Base-by-base conservation (phyloP, 1,140 invertebrate species). In the Pristionchus pacificus region DNA sequence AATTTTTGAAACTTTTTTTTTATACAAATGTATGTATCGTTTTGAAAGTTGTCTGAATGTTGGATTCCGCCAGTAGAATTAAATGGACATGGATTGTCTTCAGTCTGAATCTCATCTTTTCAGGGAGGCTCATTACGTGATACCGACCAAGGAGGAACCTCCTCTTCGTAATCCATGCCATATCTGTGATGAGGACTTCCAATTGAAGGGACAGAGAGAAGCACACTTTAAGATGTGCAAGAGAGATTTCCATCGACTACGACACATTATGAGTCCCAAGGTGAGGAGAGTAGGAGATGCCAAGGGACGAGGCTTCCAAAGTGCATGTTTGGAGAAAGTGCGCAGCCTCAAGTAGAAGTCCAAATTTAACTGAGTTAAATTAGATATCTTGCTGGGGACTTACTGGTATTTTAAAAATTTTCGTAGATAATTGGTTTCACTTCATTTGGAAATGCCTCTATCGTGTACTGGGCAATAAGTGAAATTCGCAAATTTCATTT, bases 101-200 rank as follows among this genome's bases (percentile, higher is more conserved):
- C n/a, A 38, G 14, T 77, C 55, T 68, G 32, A 49, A 6, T 29
- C 14, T 74, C 30, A 25, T 27, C n/a, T 25, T 68, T 80, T 65
- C 59, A 81, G 79, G 15, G 77, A 82, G 33, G 72, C 59, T 28
- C 80, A 82, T 67, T 61, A 65, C 28, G 60, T 83, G 1, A 62
- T 77, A 3, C 78, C 80, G n/a, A 60, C 70, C 19, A 24, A 38
- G 15, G 82, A 84, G 33, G 77, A 82, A 31, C 60, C 67, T 19
- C 69, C 68, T 31, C 59, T 70, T 15, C 75, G 79, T 67, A 69
- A 75, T 70, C 75, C 74, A 25, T 82, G 80, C 59, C 69, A 76
- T 27, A 81, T 83, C 29, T 82, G 80, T 59, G 81, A 83, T 38
- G 60, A 72, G 28, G 63, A 73, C 15, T 71, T 80, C 63, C 62